phyloP scores from a whole-genome alignment of 2,113 vertebrate species.

The Sander lucioperca region DNA sequence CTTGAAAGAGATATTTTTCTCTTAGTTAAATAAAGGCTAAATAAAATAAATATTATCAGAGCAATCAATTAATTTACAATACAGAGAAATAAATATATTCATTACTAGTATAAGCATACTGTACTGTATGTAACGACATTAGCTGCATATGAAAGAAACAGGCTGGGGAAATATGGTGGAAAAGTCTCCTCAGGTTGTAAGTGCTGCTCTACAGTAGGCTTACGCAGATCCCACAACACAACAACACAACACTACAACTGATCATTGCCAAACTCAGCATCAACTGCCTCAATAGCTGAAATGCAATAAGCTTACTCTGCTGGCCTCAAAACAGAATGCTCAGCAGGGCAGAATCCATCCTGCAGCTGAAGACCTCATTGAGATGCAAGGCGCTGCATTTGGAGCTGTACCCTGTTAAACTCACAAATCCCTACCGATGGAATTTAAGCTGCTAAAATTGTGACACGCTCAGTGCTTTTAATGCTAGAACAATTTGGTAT shows the following conservation, averaged over 20 bases:
- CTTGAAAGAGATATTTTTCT: no score
- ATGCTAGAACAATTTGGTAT: constrained; percentile 70
- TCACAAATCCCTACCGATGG: constrained; percentile 72
- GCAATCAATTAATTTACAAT: not conserved
- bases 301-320: constrained; percentile 68
- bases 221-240: constrained; percentile 30
- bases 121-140: not conserved
- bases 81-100: not conserved
- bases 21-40: no score
- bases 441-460: constrained; percentile 73
- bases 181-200: constrained; percentile 45
- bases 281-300: constrained; percentile 67
- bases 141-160: constrained; percentile 10
- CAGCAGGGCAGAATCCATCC: constrained; percentile 72
- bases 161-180: not conserved
- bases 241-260: constrained; percentile 46
- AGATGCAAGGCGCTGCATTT: constrained; percentile 69
- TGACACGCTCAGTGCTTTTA: constrained; percentile 71
- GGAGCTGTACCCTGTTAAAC: constrained; percentile 68
- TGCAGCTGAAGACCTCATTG: constrained; percentile 76
- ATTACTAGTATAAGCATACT: not conserved
- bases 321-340: constrained; percentile 68
- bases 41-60: not conserved
- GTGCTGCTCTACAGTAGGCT: constrained; percentile 41
- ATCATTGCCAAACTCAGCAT: constrained; percentile 68